Base-by-base conservation (phyloP, 2,888 invertebrate genomes). In the Heteropelma amictum region DNA sequence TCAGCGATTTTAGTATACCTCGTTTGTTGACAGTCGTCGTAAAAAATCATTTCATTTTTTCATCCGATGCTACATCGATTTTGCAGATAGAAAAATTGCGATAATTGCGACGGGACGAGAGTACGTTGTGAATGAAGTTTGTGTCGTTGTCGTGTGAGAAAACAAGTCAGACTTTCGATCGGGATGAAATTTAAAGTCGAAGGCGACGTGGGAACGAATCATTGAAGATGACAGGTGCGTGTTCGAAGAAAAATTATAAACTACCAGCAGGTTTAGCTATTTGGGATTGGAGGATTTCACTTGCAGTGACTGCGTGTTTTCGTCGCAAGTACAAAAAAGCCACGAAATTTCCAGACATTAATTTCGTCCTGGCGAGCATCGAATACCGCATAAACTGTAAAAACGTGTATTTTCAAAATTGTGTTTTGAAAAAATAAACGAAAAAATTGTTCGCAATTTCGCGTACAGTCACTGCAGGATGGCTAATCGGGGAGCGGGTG, bases 401-500 rank as follows among this genome's bases (percentile, higher is more conserved):
- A 6, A 42, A 5, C 26, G 33, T n/a, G 23, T 30, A 10, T 10
- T 12, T 5, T 17, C 4, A 30, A 30, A 30, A 30, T 1, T 10
- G 30, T 30, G 17, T 53, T 14, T 54, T 7, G 45, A 42, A 58
- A 54, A 49, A 30, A 42, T 21, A 54, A 35, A 30, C 14, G 42
- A 12, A 67, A 61, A 42, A 21, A 14, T 53, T 1, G 1, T 21
- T 23, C 23, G 26, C 19, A 30, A 42, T 17, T 42, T 47, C 19
- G 14, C 35, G 21, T 30, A 58, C 60, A 65, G 56, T 70, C 56
- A 77, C 71, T 79, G 67, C 70, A 19, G 19, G n/a, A 23, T 60
- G 80, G 82, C 81, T 82, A 78, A 78, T 85, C 86, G 86, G 87
- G 85, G 87, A 86, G 87, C 87, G 87, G 85, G 87, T 82, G 80